These are phyloP conservation scores for Carcina quercana DNA, from an alignment of 2,888 invertebrate genomes.

Conservation along the genomic window DNA sequence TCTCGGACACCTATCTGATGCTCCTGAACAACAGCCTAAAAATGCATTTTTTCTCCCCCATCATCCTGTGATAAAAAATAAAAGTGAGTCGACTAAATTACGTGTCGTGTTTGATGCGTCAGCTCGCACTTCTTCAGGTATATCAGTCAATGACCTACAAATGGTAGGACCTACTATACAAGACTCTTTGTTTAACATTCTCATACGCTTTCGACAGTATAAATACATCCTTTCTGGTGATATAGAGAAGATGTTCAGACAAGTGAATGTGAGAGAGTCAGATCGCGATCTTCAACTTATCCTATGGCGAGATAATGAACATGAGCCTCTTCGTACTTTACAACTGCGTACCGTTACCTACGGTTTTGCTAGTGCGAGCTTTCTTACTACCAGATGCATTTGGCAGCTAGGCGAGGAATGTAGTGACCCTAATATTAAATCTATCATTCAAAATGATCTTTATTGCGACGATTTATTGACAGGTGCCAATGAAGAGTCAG, in stretches of 20 bases:
- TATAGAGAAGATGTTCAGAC: conserved; percentile 17
- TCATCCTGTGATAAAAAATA: background rate
- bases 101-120: too few species aligned
- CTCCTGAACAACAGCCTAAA: background rate
- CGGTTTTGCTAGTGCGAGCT: conserved; percentile 11
- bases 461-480: conserved; percentile 8
- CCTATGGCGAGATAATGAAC: conserved; percentile 8
- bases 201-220: conserved; percentile 12
- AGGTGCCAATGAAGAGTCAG: conserved; percentile 4
- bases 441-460: conserved; percentile 3
- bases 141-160: conserved; percentile 9
- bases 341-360: conserved; percentile 9
- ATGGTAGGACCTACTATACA: conserved; percentile 11
- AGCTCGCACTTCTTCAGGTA: conserved; percentile 2
- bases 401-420: conserved; percentile 12
- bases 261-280: conserved; percentile 1
- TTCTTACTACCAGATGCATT: conserved; percentile 6
- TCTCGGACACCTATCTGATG: conserved; percentile 1
- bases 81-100: background rate
- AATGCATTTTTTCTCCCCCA: background rate
- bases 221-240: conserved; percentile 15
- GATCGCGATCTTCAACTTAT: conserved; percentile 12
- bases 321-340: conserved; percentile 1
- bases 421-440: background rate
- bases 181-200: conserved; percentile 10